A percentile compares a stretch with the other conserved stretches of the same genome.
Evolutionary conservation across 2,113 vertebrate genomes (phyloP).

Genomic region (Solea senegalensis): DNA sequence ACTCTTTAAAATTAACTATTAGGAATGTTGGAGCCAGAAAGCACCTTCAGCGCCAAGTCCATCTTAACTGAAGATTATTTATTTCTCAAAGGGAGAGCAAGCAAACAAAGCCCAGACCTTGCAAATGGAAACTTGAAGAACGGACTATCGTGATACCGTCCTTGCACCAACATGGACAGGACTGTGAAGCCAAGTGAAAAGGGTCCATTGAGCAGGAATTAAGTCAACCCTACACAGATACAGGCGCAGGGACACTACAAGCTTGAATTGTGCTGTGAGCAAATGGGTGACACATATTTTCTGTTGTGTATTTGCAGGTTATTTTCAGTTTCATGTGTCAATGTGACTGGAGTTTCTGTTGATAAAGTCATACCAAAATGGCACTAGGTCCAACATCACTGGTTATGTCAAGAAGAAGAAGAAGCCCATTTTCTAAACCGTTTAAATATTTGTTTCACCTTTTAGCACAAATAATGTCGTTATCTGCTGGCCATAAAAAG

Average conservation of each 20-base stretch:
- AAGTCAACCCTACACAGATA: conserved; percentile 3
- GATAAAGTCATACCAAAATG: no score
- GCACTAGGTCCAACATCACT: no score
- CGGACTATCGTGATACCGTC: conserved; percentile 30
- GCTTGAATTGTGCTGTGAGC: background rate
- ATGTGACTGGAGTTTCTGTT: background rate
- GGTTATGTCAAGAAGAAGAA: no score
- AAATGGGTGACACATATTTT: conserved; percentile 15
- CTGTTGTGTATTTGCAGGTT: background rate
- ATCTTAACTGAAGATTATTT: conserved; percentile 14
- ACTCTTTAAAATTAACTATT: conserved; percentile 15
- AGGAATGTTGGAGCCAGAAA: conserved; percentile 31
- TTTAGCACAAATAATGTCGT: no score
- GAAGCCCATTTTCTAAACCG: no score
- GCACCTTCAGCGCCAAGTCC: background rate
- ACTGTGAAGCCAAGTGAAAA: conserved; percentile 25
- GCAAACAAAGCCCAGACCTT: background rate
- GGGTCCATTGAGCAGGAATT: conserved; percentile 7
- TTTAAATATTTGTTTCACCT: no score
- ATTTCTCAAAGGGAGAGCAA: background rate
- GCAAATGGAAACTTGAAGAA: conserved; percentile 2
- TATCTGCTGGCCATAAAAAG: no score
- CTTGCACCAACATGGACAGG: conserved; percentile 44
- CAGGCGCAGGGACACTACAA: conserved; percentile 5
- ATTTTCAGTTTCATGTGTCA: background rate